Conservation (phyloP, 2,888 invertebrate genomes). For the Leucozona laternaria region DNA sequence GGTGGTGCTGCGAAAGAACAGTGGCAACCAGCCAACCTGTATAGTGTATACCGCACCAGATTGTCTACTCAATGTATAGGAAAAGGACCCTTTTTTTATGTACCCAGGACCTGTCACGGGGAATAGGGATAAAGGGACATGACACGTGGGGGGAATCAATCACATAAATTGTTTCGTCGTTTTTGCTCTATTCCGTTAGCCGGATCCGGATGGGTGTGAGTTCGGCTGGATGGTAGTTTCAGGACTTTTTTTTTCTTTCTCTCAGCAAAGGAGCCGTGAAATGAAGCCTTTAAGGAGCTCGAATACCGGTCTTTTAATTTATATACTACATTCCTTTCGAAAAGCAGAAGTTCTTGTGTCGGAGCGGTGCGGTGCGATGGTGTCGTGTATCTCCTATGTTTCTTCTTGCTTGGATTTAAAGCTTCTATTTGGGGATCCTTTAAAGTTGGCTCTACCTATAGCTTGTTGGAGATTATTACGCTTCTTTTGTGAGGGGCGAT, state of each 20-base stretch:
- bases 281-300: conserved; percentile 75
- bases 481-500: not conserved
- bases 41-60: too few relatives aligned
- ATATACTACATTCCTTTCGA: conserved; percentile 66
- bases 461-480: not conserved
- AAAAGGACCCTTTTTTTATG: conserved; percentile 33
- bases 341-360: not conserved
- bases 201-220: conserved; percentile 34
- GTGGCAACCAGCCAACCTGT: conserved; percentile 71
- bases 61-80: conserved; percentile 59
- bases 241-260: conserved; percentile 14
- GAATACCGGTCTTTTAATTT: conserved; percentile 71
- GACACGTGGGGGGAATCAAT: conserved; percentile 76
- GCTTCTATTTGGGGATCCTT: conserved; percentile 48
- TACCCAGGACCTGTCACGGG: conserved; percentile 60
- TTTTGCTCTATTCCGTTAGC: conserved; percentile 44
- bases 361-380: not conserved
- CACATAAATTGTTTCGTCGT: conserved; percentile 76
- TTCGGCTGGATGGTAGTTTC: conserved; percentile 41
- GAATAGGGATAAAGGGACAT: conserved; percentile 68
- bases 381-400: not conserved
- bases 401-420: conserved; percentile 40
- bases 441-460: conserved; percentile 53
- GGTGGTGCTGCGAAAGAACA: conserved; percentile 61
- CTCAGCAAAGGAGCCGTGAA: conserved; percentile 71